Evolutionary conservation across 2,888 invertebrate genomes (phyloP), one percentile per base, ranked within the genome.

Genomic region (Caradrina kadenii): DNA sequence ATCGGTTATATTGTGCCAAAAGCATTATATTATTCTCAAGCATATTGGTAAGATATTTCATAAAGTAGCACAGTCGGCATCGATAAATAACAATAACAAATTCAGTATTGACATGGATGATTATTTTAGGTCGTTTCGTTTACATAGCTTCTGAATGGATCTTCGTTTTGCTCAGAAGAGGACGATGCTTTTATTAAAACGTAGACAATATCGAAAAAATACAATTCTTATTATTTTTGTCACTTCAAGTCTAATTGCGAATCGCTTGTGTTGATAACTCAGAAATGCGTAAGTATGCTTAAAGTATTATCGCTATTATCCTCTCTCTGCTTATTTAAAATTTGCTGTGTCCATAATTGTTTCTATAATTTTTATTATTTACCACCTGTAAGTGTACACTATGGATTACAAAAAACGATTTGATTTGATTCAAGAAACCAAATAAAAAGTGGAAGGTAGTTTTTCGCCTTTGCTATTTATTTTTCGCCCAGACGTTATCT

Each of bases 41-140:
- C 49, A 66, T 52, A 65, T 58, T 78, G 22, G 22, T 59, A 56
- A 55, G 48, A 76, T 53, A 80, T 80, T 76, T 75, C 58, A 64
- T 55, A 55, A 67, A 65, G 59, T 42, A 60, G 64, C 67, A 22
- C 45, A 64, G 66, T 76, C 54, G 60, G 67, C 66, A 55, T 31
- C 71, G 19, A 76, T 76, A 80, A 68, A 80, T 70, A 80, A 80
- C 64, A 80, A 72, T 71, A 76, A 77, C 62, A 53, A 77, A 63
- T 69, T 69, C 49, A 64, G 48, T 62, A 67, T 66, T 50, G 58
- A 75, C 53, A 67, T 56, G 54, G 69, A 61, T 77, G 59, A 65
- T 83, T 68, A 65, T 71, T 72, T 68, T 63, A 60, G 59, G 49
- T 62, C 21, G 52, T 73, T 69, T 59, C 50, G 64, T 65, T 71